phyloP scores from a whole-genome alignment of 1,140 invertebrate species.

The Amyelois transitella region DNA sequence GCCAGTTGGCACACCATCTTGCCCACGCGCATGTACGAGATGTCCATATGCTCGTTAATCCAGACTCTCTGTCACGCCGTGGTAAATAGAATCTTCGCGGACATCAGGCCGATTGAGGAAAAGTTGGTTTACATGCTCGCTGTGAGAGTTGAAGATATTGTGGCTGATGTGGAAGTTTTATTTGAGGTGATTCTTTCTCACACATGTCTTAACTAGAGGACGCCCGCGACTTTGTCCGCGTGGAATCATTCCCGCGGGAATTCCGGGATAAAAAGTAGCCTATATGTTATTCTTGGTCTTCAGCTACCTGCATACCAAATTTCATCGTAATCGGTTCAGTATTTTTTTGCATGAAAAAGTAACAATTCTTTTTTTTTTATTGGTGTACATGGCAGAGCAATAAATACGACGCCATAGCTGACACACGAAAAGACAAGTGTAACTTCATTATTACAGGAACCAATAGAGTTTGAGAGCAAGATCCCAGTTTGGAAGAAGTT shows the following conservation, averaged over 20 bases:
- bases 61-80: conserved; percentile 45
- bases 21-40: conserved; percentile 54
- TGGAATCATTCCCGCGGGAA: too few relatives aligned
- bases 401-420: too few relatives aligned
- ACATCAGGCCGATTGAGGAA: conserved; percentile 38
- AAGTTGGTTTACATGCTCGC: conserved; percentile 52
- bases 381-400: too few relatives aligned
- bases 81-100: conserved; percentile 35
- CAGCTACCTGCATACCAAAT: too few relatives aligned
- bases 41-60: conserved; percentile 47
- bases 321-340: too few relatives aligned
- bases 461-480: conserved; percentile 39
- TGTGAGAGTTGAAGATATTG: conserved; percentile 34
- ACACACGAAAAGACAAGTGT: neutral
- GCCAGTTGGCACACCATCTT: conserved; percentile 47
- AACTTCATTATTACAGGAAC: conserved; percentile 29
- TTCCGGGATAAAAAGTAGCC: too few relatives aligned
- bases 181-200: conserved; percentile 49
- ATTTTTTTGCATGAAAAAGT: too few relatives aligned
- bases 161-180: conserved; percentile 33
- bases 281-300: too few relatives aligned
- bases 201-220: too few relatives aligned
- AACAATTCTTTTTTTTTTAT: too few relatives aligned
- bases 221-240: too few relatives aligned
- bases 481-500: conserved; percentile 53